Percentiles rank a stretch among this genome's conserved stretches.
phyloP scores from a whole-genome alignment of 2,113 vertebrate species.

The Misgurnus anguillicaudatus region DNA sequence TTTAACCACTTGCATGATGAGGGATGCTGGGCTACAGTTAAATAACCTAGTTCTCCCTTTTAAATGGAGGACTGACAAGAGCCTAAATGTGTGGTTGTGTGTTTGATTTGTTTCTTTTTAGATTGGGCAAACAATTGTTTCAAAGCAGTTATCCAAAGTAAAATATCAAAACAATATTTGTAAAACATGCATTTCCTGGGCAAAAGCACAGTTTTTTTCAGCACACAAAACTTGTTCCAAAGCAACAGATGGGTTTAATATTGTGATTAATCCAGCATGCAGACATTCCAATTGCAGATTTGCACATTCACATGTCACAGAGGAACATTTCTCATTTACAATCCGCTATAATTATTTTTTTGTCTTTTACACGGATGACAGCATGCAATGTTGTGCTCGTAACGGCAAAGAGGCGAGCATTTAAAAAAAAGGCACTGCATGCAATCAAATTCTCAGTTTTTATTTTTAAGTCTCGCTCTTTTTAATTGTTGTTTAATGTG shows the following conservation, averaged over 20 bases:
- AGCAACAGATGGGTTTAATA: constrained; percentile 47
- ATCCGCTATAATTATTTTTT: constrained; percentile 1
- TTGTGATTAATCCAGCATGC: constrained; percentile 40
- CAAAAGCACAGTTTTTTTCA: constrained; percentile 2
- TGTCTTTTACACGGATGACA: constrained; percentile 24
- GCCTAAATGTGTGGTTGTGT: constrained; percentile 3
- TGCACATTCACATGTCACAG: constrained; percentile 30
- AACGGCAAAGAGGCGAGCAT: too few species aligned
- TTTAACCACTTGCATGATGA: background rate
- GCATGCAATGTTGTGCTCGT: background rate
- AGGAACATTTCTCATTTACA: constrained; percentile 47
- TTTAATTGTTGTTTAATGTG: constrained; percentile 9
- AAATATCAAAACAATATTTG: constrained; percentile 12
- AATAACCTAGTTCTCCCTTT: constrained; percentile 17
- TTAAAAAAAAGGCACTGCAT: background rate
- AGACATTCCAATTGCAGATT: constrained; percentile 32
- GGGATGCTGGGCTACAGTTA: constrained; percentile 24
- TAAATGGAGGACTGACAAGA: background rate
- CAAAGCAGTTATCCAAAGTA: constrained; percentile 2
- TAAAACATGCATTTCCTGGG: constrained; percentile 28
- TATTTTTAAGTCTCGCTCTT: background rate
- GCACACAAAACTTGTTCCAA: background rate
- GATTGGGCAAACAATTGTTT: constrained; percentile 22
- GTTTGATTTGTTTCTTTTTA: constrained; percentile 13
- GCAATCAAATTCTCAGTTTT: background rate